Conservation (phyloP, 2,113 vertebrate genomes). For the Macrotus californicus region DNA sequence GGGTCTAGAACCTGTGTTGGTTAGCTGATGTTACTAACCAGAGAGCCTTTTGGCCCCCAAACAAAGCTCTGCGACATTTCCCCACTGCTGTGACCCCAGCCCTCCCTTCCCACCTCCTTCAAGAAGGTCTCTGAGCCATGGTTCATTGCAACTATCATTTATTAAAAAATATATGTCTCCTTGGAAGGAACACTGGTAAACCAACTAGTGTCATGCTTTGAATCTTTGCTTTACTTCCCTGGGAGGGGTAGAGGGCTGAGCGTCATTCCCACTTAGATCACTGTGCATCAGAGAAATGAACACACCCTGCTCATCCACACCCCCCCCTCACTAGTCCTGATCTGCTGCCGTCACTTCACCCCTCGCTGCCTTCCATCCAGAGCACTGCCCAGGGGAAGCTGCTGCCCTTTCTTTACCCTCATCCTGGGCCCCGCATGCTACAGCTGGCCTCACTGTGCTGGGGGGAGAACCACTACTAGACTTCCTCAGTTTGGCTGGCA, state of each 20-base stretch:
- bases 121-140: conserved; percentile 77
- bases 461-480: conserved; percentile 17
- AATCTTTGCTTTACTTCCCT: conserved; percentile 74
- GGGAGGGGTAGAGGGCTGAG: conserved; percentile 61
- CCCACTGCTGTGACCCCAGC: neutral
- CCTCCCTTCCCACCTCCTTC: neutral
- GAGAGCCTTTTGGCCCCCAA: neutral
- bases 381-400: conserved; percentile 53
- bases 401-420: conserved; percentile 48
- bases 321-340: neutral
- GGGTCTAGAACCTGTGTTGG: neutral
- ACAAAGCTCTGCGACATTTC: neutral
- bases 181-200: conserved; percentile 83
- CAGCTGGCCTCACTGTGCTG: conserved; percentile 44
- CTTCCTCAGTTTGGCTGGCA: conserved; percentile 39
- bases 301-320: neutral
- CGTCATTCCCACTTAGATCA: neutral
- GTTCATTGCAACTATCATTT: conserved; percentile 85
- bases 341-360: neutral
- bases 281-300: neutral
- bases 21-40: neutral
- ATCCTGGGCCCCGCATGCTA: conserved; percentile 23
- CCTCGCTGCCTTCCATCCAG: conserved; percentile 46
- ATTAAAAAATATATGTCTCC: conserved; percentile 90
- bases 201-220: conserved; percentile 77